Evolutionary conservation across 1,140 invertebrate genomes (phyloP), one percentile per base, ranked within the genome.

Genomic region (Heliconius hewitsoni): DNA sequence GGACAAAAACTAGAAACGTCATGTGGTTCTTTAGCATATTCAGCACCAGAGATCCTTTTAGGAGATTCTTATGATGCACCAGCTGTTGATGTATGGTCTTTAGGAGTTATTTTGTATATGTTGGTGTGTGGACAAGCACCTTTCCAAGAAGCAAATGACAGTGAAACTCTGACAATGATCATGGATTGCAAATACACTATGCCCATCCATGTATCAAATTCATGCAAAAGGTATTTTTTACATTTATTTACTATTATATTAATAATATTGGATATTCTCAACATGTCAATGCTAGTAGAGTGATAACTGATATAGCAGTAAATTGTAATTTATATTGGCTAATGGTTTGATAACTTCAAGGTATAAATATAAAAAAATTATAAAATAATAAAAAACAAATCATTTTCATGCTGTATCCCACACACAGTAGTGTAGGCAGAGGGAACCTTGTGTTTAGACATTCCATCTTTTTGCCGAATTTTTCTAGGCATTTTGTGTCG

Each of bases 161-260:
- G 98, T 89, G 99, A 99, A 96, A 99, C 99, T 1, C 95, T 99
- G 19, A 99, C 98, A 2, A 99, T 99, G 98, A 99, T 99, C 82
- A 99, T 99, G 98, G 99, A 99, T 92, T 99, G 99, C 95, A 99
- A 99, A 96, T 99, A 99, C 91, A 97, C 97, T 73, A 97, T 99
- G 86, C 98, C 99, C 76, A 90, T 96, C 39, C 97, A 99, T 93
- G 96, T 99, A 39, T 98, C 98, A n/a, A 95, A 96, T 30, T 96
- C 96, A 78, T 99, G 99, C 93, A 97, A 97, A 95, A 96, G 96
- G 97, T 98, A 93, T 90, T 42, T 74, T 50, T 70, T 18, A 23
- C 6, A 37, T 34, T 70, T 70, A 23, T 70, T 70, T 27, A 37
- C 34, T 8, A 37, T 37, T 37, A 37, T 37, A 6, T 37, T 37